Percentiles rank a stretch among this genome's conserved stretches.
These are phyloP conservation scores for Leptoclinus maculatus DNA, from an alignment of 2,797 vertebrate genomes.

Conservation along the genomic window DNA sequence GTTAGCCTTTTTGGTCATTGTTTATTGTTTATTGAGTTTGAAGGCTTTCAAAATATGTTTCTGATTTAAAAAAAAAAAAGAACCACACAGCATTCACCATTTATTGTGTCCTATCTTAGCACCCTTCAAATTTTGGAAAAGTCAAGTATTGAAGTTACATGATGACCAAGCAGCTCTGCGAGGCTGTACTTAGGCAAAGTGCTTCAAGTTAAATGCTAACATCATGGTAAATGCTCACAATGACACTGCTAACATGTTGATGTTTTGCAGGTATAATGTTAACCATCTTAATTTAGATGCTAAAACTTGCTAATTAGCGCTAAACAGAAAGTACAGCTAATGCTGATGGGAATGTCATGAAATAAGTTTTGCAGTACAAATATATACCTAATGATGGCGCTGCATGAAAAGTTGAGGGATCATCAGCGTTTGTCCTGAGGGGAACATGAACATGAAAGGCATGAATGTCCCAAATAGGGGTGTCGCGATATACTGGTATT, in stretches of 20 bases:
- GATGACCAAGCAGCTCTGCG: neutral
- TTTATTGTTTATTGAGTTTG: conserved; percentile 40
- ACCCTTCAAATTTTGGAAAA: neutral
- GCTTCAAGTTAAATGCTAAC: neutral
- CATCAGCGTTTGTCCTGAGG: neutral
- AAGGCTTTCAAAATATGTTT: conserved; percentile 25
- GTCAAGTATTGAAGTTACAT: neutral
- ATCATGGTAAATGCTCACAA: neutral
- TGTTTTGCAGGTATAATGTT: neutral
- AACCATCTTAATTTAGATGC: neutral
- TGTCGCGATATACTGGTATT: neutral
- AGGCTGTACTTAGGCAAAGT: neutral
- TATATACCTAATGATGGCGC: neutral
- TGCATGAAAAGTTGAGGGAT: neutral
- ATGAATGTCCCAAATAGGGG: neutral
- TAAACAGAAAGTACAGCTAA: neutral
- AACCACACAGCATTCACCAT: conserved; percentile 10
- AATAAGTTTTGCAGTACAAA: neutral
- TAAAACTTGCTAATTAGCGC: neutral
- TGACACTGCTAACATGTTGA: neutral
- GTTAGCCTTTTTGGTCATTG: conserved; percentile 29
- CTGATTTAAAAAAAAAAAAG: conserved; percentile 15
- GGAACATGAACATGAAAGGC: neutral
- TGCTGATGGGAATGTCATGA: neutral
- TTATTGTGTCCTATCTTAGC: neutral